phyloP scores from a whole-genome alignment of 2,888 invertebrate species.

The Octonoba sinensis region DNA sequence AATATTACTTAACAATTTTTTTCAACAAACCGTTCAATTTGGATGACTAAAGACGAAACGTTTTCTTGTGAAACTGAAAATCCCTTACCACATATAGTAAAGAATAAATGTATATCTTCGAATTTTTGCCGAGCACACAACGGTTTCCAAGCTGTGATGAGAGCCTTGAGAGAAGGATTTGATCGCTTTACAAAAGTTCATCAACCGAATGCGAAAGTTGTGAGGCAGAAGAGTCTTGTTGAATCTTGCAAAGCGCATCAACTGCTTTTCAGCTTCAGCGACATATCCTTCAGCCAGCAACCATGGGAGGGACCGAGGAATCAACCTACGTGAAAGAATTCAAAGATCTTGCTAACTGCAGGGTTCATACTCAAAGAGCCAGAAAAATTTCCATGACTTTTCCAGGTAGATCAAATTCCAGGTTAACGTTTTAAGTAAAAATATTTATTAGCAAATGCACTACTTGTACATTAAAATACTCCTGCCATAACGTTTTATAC shows the following conservation, averaged over 20 bases:
- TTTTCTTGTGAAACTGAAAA: too few relatives aligned
- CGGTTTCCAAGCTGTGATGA: constrained; percentile 42
- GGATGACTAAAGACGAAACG: too few relatives aligned
- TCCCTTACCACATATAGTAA: constrained; percentile 58
- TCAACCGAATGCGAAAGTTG: constrained; percentile 64
- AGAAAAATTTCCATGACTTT: too few relatives aligned
- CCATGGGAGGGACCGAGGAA: constrained; percentile 58
- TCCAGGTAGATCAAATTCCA: too few relatives aligned
- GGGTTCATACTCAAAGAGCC: too few relatives aligned
- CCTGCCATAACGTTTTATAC: too few relatives aligned
- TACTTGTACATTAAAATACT: too few relatives aligned
- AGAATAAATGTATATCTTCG: constrained; percentile 57
- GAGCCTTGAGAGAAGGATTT: constrained; percentile 35
- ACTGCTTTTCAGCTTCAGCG: constrained; percentile 58
- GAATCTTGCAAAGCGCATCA: constrained; percentile 60
- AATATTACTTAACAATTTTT: too few relatives aligned
- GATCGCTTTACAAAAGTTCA: constrained; percentile 59
- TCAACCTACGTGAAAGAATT: constrained; percentile 28
- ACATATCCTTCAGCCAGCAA: constrained; percentile 51
- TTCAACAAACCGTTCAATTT: too few relatives aligned
- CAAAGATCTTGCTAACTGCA: neutral
- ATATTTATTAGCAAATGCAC: too few relatives aligned
- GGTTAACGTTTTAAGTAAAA: too few relatives aligned
- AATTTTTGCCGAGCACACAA: constrained; percentile 39
- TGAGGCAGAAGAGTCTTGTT: constrained; percentile 60